These are phyloP conservation scores for Chrysopilus asiliformis DNA, from an alignment of 2,888 invertebrate genomes.

Conservation along the genomic window DNA sequence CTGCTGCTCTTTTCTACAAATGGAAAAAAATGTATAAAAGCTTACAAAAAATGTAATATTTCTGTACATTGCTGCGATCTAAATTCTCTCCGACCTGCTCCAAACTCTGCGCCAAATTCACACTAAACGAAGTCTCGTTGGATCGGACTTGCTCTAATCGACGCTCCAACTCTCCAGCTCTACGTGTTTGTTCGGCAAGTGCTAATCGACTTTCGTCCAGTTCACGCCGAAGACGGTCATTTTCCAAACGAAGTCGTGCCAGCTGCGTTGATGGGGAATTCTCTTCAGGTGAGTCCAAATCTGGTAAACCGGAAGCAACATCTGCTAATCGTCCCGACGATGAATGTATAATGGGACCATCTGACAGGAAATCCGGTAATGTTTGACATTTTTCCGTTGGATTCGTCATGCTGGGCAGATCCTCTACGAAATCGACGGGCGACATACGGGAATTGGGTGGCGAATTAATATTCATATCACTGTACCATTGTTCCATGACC, in stretches of 20 bases:
- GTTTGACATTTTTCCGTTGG: conserved; percentile 30
- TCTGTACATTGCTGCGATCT: conserved; percentile 41
- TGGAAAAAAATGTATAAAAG: too few species aligned
- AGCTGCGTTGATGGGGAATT: conserved; percentile 24
- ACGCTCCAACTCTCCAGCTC: conserved; percentile 41
- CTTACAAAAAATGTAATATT: background rate
- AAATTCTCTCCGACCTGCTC: conserved; percentile 45
- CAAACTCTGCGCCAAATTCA: conserved; percentile 41
- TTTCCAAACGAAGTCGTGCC: conserved; percentile 28
- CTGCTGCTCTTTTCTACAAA: conserved; percentile 43
- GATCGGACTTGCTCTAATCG: conserved; percentile 40
- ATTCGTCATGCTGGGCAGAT: conserved; percentile 14
- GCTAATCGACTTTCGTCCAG: conserved; percentile 41
- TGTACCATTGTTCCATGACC: conserved; percentile 54
- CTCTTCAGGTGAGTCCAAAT: conserved; percentile 33
- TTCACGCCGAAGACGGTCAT: conserved; percentile 40
- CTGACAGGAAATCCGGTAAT: conserved; percentile 57
- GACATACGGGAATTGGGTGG: conserved; percentile 26
- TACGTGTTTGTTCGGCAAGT: conserved; percentile 39
- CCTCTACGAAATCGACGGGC: conserved; percentile 24
- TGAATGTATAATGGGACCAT: conserved; percentile 44
- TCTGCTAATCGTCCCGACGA: conserved; percentile 30
- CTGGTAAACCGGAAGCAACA: conserved; percentile 31
- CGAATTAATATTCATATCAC: conserved; percentile 28
- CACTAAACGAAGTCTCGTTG: conserved; percentile 41